Base-by-base conservation (phyloP, 2,888 invertebrate species). In the Meliscaeva auricollis region DNA sequence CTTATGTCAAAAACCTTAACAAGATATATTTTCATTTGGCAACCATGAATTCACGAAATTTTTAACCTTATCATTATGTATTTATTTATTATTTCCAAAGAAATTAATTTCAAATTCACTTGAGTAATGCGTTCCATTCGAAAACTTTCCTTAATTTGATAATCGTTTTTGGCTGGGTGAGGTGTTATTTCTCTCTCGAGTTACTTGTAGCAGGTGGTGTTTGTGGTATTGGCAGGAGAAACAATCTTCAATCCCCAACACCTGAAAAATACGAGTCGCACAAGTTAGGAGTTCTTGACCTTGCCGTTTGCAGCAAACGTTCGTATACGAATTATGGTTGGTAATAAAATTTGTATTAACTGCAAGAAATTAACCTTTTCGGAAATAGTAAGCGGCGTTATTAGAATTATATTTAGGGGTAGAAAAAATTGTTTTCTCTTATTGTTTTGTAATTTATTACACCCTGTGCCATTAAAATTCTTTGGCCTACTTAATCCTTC, bases 341-440 rank as follows among this genome's bases (percentile, higher is more conserved):
- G 70, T 58, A 73, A 74, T 83, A 78, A 79, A 83, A 83, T 50
- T 73, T 69, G 68, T 73, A 68, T 82, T 69, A 83, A 79, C 62
- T 62, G 54, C 35, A 56, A 58, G 26, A 52, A 69, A 79, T 72
- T 82, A 77, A 82, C 77, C 82, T 77, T 77, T 77, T 68, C 44
- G 35, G 44, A 72, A 73, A 60, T 60, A 44, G 44, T 44, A 41
- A 35, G 1, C 13, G 13, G 1, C 13, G 13, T 5, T 20, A 58
- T 41, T 72, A 38, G 32, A 30, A n/a, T 52, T 38, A 26, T 38
- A 13, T 38, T 11, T 38, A 32, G 62, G 62, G 68, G 44, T 60
- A 35, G 30, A 48, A 60, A 73, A 56, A 52, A 46, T 60, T 62
- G 5, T n/a, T 17, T 46, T 64, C n/a, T 22, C 7, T 30, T 17